Evolutionary conservation across 2,888 invertebrate genomes (phyloP).

Genomic region (Lydus trimaculatus): DNA sequence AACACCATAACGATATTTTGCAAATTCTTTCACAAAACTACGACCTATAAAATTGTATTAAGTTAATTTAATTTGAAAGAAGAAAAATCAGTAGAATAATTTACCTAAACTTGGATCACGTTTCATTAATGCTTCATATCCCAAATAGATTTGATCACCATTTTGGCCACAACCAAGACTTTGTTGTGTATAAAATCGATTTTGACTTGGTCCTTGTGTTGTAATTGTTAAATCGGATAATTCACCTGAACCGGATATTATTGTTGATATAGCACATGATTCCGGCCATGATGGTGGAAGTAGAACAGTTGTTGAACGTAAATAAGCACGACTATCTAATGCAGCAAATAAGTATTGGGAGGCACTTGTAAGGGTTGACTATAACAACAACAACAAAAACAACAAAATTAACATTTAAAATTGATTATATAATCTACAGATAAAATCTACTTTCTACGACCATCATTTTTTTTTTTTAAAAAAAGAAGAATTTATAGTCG

Average conservation of each 20-base stretch:
- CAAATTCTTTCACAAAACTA: constrained; percentile 68
- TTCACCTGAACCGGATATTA: constrained; percentile 63
- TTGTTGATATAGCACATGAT: constrained; percentile 58
- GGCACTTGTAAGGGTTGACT: constrained; percentile 65
- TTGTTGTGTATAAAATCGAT: constrained; percentile 69
- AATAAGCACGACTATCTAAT: constrained; percentile 65
- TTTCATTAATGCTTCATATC: constrained; percentile 57
- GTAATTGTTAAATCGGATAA: constrained; percentile 64
- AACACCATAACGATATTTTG: constrained; percentile 72
- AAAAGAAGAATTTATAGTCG: no score
- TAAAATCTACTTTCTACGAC: no score
- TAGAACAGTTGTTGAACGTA: constrained; percentile 66
- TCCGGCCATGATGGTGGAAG: constrained; percentile 69
- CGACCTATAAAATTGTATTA: constrained; percentile 47
- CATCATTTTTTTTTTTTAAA: no score
- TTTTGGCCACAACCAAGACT: constrained; percentile 66
- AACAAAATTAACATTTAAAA: not conserved
- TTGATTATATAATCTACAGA: no score
- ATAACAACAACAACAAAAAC: constrained; percentile 49
- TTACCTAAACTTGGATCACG: constrained; percentile 55
- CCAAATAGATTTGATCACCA: constrained; percentile 67
- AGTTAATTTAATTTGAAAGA: not conserved
- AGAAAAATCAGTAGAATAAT: constrained; percentile 9
- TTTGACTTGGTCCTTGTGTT: constrained; percentile 63
- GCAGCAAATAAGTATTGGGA: constrained; percentile 67